phyloP scores from a whole-genome alignment of 2,888 invertebrate species.

The Lepeophtheirus nordmannii region DNA sequence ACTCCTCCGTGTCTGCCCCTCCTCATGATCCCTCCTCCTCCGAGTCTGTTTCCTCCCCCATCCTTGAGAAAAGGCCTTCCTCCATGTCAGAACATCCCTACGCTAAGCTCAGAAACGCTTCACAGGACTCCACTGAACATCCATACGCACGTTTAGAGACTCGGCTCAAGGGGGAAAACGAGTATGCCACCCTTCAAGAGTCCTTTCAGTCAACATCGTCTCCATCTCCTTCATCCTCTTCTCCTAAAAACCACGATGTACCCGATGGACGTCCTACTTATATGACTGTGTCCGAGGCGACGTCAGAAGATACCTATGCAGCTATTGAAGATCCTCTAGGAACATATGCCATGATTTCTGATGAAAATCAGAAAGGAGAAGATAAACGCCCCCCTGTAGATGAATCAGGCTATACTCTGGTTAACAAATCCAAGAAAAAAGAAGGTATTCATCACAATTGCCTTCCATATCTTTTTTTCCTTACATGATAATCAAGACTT shows the following conservation, averaged over 20 bases:
- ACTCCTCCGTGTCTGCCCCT: not conserved
- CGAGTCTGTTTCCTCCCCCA: not conserved
- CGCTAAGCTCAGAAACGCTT: conserved; percentile 2
- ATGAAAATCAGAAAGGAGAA: not conserved
- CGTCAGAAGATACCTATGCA: conserved; percentile 10
- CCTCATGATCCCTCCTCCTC: not conserved
- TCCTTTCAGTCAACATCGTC: not conserved
- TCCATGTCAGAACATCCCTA: conserved; percentile 15
- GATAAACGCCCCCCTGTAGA: not conserved
- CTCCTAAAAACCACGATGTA: not conserved
- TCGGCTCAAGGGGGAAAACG: not conserved
- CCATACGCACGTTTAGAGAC: conserved; percentile 8
- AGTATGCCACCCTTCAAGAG: not conserved
- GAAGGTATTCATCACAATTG: not conserved
- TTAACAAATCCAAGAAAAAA: not conserved
- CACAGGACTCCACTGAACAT: not conserved
- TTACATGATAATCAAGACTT: not conserved
- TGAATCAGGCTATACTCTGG: not conserved
- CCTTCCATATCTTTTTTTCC: not conserved
- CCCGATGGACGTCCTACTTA: not conserved
- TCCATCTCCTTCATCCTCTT: not conserved
- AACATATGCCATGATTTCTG: conserved; percentile 11
- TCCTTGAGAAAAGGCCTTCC: not conserved
- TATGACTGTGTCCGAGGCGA: conserved; percentile 14
- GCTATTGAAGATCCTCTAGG: conserved; percentile 17